A percentile compares a stretch with the other conserved stretches of the same genome.
Conservation (phyloP, 2,888 invertebrate species). For the Oscheius sp. region DNA sequence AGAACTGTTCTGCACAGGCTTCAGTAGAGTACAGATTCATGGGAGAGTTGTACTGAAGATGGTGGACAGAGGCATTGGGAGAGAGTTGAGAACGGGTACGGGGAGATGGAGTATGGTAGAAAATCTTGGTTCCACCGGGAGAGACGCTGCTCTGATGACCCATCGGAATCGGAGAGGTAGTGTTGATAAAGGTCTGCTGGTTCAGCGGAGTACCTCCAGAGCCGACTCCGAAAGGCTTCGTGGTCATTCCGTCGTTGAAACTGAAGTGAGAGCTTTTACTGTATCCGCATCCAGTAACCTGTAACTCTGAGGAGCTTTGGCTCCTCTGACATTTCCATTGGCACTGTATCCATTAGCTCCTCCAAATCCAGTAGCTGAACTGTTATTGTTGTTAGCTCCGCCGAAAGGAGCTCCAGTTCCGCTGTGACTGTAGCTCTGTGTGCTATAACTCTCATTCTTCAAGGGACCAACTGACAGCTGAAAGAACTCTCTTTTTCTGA, state of each 20-base stretch:
- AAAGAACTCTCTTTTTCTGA: neutral
- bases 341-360: neutral
- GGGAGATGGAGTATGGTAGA: constrained; percentile 56
- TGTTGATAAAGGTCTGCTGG: constrained; percentile 55
- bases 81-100: constrained; percentile 63
- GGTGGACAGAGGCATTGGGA: constrained; percentile 58
- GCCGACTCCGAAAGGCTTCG: constrained; percentile 41
- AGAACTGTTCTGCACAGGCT: constrained; percentile 66
- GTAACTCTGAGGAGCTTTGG: constrained; percentile 21
- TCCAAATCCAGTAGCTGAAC: constrained; percentile 11
- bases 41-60: constrained; percentile 72
- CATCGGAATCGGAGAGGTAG: constrained; percentile 24
- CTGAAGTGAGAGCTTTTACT: constrained; percentile 20
- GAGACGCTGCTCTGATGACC: constrained; percentile 28
- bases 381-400: constrained; percentile 12
- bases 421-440: neutral
- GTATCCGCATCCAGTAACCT: neutral
- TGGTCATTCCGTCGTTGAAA: constrained; percentile 50
- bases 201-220: constrained; percentile 55
- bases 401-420: neutral
- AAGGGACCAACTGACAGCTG: neutral
- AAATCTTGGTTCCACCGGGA: constrained; percentile 41
- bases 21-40: constrained; percentile 68
- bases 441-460: constrained; percentile 21
- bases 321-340: neutral